A percentile compares a stretch with the other conserved stretches of the same genome.
These are phyloP conservation scores for Rosalia funebris DNA, from an alignment of 2,888 invertebrate genomes.

Conservation along the genomic window DNA sequence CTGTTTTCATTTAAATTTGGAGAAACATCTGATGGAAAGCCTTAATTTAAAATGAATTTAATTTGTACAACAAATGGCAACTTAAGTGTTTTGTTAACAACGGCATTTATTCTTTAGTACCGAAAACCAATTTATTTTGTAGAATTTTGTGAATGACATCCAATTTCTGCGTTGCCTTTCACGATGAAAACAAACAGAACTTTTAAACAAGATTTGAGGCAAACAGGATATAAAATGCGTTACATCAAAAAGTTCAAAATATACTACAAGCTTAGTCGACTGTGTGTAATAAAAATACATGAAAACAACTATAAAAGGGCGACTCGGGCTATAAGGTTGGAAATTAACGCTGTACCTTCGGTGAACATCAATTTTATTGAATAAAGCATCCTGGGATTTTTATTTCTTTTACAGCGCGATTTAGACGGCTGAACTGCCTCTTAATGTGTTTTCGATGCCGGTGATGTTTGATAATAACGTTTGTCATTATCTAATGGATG, in stretches of 20 bases:
- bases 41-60: constrained; percentile 20
- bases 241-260: constrained; percentile 11
- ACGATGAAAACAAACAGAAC: constrained; percentile 18
- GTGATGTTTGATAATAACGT: too few species aligned
- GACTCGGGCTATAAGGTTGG: too few species aligned
- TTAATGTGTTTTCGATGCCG: too few species aligned
- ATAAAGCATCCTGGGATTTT: too few species aligned
- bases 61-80: constrained; percentile 8
- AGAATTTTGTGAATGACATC: constrained; percentile 23
- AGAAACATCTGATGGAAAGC: neutral
- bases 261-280: neutral
- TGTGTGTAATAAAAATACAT: neutral
- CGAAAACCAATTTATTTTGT: constrained; percentile 21
- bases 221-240: constrained; percentile 1
- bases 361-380: too few species aligned
- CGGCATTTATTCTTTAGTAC: constrained; percentile 17
- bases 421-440: too few species aligned
- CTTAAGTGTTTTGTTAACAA: constrained; percentile 19
- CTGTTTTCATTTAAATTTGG: neutral
- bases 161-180: constrained; percentile 19
- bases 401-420: too few species aligned
- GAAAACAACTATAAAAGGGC: too few species aligned
- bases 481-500: too few species aligned
- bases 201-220: constrained; percentile 18
- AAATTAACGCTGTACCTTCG: too few species aligned